Evolutionary conservation across 2,888 invertebrate species (phyloP).

Genomic region (Tetramorium bicarinatum): DNA sequence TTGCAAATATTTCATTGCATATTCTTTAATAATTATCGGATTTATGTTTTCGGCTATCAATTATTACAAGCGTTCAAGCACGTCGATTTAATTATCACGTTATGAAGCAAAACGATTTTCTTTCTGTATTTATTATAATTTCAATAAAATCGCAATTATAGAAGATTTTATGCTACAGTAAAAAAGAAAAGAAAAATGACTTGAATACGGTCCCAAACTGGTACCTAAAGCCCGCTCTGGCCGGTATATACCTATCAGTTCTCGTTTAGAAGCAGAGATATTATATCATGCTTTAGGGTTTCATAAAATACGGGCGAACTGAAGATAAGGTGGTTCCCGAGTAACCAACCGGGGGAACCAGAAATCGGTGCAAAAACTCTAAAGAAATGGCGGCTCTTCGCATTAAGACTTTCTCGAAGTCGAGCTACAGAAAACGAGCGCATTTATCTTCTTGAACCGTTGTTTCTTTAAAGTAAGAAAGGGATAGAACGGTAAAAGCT

Average conservation of each 20-base stretch:
- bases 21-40: slow-evolving; percentile 39
- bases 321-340: slow-evolving; percentile 35
- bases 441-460: slow-evolving; percentile 54
- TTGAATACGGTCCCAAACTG: not conserved
- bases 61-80: not conserved
- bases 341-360: slow-evolving; percentile 49
- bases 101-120: not conserved
- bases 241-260: slow-evolving; percentile 42
- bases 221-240: slow-evolving; percentile 1
- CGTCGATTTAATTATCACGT: slow-evolving; percentile 26
- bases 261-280: slow-evolving; percentile 48
- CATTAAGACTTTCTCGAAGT: slow-evolving; percentile 57
- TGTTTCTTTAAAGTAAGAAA: slow-evolving; percentile 44
- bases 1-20: slow-evolving; percentile 40
- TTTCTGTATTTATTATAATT: not conserved
- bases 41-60: slow-evolving; percentile 22
- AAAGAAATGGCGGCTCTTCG: slow-evolving; percentile 53
- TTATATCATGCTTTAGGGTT: slow-evolving; percentile 55
- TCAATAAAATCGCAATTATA: slow-evolving; percentile 13
- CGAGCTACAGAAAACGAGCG: slow-evolving; percentile 53
- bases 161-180: slow-evolving; percentile 4
- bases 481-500: slow-evolving; percentile 30
- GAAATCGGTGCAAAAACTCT: slow-evolving; percentile 54
- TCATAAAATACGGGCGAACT: slow-evolving; percentile 49
- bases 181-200: slow-evolving; percentile 2